These are phyloP conservation scores for Argyrosomus japonicus DNA, from an alignment of 2,113 vertebrate genomes.

Conservation along the genomic window DNA sequence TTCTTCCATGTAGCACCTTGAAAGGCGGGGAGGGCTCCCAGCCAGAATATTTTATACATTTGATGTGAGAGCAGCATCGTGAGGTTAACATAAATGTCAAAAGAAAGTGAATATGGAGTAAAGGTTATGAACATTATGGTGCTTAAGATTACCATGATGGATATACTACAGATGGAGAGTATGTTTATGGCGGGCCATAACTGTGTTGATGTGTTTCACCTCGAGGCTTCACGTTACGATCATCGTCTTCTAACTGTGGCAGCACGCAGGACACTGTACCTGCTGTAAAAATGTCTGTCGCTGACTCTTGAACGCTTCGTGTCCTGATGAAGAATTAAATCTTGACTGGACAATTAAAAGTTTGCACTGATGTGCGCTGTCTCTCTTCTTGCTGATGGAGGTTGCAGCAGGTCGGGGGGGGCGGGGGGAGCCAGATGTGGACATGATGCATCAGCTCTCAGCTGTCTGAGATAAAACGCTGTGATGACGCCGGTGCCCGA, in stretches of 20 bases:
- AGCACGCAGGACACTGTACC: neutral
- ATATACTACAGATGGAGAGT: no score
- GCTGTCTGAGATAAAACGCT: constrained; percentile 10
- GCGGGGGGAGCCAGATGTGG: constrained; percentile 22
- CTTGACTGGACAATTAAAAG: neutral
- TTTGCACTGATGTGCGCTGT: neutral
- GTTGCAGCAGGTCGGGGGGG: neutral
- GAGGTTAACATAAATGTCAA: no score
- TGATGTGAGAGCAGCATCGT: no score
- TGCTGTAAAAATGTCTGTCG: neutral
- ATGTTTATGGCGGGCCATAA: neutral
- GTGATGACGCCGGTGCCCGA: constrained; percentile 29
- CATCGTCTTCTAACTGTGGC: no score
- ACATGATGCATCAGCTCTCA: constrained; percentile 31
- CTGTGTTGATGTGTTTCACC: neutral
- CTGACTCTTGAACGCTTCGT: neutral
- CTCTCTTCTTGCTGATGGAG: neutral
- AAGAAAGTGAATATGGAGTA: neutral
- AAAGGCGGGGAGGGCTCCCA: no score
- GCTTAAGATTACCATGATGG: neutral
- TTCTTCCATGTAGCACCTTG: no score
- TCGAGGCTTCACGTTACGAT: neutral
- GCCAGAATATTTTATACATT: no score
- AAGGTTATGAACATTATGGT: neutral
- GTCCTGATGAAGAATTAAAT: constrained; percentile 5